These are phyloP conservation scores for Rhincodon typus DNA, from an alignment of 2,797 vertebrate genomes.

Conservation along the genomic window DNA sequence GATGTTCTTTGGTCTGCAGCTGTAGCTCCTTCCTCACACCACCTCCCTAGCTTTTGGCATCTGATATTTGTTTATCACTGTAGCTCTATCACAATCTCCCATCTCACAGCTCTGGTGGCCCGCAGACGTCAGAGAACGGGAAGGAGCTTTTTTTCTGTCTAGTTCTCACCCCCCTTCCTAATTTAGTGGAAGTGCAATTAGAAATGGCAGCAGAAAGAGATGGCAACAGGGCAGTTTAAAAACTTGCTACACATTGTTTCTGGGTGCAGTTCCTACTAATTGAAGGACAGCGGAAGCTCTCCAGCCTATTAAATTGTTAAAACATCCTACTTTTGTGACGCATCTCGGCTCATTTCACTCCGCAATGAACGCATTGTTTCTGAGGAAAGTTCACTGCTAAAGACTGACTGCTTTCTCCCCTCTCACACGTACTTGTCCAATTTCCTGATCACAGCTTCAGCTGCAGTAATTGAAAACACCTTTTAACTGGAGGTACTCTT, in stretches of 20 bases:
- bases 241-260: neutral
- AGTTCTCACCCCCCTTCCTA: neutral
- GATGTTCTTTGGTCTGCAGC: neutral
- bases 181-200: neutral
- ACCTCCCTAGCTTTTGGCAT: neutral
- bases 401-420: neutral
- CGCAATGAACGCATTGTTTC: neutral
- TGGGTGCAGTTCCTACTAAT: neutral
- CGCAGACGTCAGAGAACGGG: neutral
- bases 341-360: neutral
- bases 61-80: constrained; percentile 17
- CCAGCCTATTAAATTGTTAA: neutral
- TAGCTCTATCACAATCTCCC: neutral
- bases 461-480: neutral
- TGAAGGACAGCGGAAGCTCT: neutral
- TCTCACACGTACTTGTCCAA: neutral
- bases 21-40: neutral
- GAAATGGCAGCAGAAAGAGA: neutral
- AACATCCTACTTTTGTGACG: neutral
- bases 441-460: neutral
- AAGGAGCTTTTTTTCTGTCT: neutral
- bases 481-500: neutral
- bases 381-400: neutral
- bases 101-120: neutral
- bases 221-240: neutral